phyloP scores from a whole-genome alignment of 2,797 vertebrate species.

The Botia kubotai region DNA sequence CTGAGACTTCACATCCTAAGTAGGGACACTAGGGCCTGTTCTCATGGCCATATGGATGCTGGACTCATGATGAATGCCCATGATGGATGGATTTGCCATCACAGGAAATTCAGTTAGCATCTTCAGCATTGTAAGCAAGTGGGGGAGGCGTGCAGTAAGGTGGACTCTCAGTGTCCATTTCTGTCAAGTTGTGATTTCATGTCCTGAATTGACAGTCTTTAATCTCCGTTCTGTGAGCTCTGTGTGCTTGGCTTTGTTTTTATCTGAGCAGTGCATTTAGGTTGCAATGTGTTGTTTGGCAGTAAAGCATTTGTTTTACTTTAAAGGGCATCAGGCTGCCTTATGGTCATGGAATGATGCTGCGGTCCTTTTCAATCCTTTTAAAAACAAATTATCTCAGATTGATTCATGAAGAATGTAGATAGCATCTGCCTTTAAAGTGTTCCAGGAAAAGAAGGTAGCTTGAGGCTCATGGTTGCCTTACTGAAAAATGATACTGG shows the following conservation, averaged over 20 bases:
- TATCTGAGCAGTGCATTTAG: constrained; percentile 15
- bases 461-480: not conserved
- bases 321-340: constrained; percentile 43
- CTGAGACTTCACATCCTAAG: constrained; percentile 36
- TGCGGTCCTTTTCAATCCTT: constrained; percentile 45
- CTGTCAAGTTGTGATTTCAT: constrained; percentile 70
- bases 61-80: constrained; percentile 48
- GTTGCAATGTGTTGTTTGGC: constrained; percentile 53
- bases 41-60: constrained; percentile 31
- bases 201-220: constrained; percentile 67
- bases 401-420: constrained; percentile 41
- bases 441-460: constrained; percentile 43
- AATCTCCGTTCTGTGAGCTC: constrained; percentile 63
- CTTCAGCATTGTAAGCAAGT: constrained; percentile 33
- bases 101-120: constrained; percentile 54
- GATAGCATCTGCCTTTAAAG: constrained; percentile 51
- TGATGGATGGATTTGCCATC: constrained; percentile 52
- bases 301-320: constrained; percentile 47
- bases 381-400: constrained; percentile 57
- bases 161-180: constrained; percentile 56
- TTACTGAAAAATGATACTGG: not conserved
- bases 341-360: constrained; percentile 51
- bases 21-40: constrained; percentile 18
- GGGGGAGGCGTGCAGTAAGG: constrained; percentile 10
- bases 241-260: constrained; percentile 60